Evolutionary conservation across 2,797 vertebrate species (phyloP), one percentile per base, ranked within the genome.

Genomic region (Poeciliopsis gracilis): DNA sequence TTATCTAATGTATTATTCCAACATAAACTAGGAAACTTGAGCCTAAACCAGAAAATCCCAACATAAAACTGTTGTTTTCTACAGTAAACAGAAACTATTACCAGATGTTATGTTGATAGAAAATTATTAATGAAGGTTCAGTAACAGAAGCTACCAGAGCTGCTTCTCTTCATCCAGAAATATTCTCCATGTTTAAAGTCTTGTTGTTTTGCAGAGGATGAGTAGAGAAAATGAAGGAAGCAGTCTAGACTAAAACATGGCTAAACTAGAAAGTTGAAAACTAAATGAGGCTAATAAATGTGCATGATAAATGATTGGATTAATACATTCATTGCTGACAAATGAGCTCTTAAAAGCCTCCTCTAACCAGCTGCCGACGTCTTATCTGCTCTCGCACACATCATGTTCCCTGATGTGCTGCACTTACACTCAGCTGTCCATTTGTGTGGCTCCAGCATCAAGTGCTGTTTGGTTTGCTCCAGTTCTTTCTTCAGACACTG

Each of bases 361-460:
- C 45, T 45, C 11, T 10, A 55, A 77, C 25, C 57, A 53, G 55
- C 45, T 69, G 61, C 2, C 33, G 16, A 10, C 45, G 49, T 30
- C 38, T 71, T 47, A 59, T 49, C 70, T 49, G 23, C 30, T 72
- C 70, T 45, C 38, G 79, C 46, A 38, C n/a, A n/a, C 49, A 49
- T 61, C 51, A 28, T 45, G 71, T 30, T 53, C 73, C 20, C 70
- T 23, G 36, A 55, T 69, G 72, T 75, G 72, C 66, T 33, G 23
- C 69, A 86, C 93, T 98, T 95, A 99, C 98, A 99, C 94, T 99
- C 98, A 4, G 95, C 94, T 86, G 97, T 97, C 98, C 98, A 99
- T 81, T 97, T 98, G 89, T 97, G 97, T 23, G 98, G 98, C 86
- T 98, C 98, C 92, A 99, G 93, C 98, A 99, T 99, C 90, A 99